phyloP scores from a whole-genome alignment of 2,888 invertebrate species.

The Anaspis maculata region DNA sequence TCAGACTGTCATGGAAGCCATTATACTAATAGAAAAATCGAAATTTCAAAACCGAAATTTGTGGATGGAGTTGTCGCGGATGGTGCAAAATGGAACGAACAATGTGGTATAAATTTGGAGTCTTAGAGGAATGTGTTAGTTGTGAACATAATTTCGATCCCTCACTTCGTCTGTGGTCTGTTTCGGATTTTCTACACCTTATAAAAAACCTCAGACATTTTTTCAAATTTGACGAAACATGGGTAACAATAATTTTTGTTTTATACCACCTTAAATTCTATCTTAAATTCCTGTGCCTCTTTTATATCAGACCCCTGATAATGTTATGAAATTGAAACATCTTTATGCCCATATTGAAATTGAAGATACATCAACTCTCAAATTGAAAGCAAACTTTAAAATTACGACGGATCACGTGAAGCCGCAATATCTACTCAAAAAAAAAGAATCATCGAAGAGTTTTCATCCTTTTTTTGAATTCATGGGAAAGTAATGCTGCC shows the following conservation, averaged over 20 bases:
- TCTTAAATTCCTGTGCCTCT: too few species aligned
- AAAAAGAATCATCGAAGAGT: not conserved
- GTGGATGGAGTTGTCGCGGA: constrained; percentile 14
- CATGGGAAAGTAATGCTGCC: not conserved
- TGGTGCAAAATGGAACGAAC: constrained; percentile 15
- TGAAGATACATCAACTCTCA: not conserved
- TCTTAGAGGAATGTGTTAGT: constrained; percentile 6
- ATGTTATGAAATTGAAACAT: not conserved
- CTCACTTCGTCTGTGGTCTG: constrained; percentile 9
- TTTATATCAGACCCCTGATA: not conserved
- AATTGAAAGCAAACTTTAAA: not conserved
- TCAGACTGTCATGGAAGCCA: constrained; percentile 7
- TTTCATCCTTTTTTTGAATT: not conserved
- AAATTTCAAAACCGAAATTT: too few species aligned
- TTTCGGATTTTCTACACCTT: constrained; percentile 13
- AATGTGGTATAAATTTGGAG: constrained; percentile 16
- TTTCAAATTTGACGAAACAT: not conserved
- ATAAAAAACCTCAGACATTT: constrained; percentile 9
- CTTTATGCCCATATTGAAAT: not conserved
- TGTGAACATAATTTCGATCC: constrained; percentile 9
- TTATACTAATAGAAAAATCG: constrained; percentile 13
- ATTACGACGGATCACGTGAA: not conserved
- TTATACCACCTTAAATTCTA: not conserved
- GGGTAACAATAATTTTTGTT: not conserved
- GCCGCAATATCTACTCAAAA: not conserved